Conservation (phyloP, 2,888 invertebrate species). For the Cheilosia urbana region DNA sequence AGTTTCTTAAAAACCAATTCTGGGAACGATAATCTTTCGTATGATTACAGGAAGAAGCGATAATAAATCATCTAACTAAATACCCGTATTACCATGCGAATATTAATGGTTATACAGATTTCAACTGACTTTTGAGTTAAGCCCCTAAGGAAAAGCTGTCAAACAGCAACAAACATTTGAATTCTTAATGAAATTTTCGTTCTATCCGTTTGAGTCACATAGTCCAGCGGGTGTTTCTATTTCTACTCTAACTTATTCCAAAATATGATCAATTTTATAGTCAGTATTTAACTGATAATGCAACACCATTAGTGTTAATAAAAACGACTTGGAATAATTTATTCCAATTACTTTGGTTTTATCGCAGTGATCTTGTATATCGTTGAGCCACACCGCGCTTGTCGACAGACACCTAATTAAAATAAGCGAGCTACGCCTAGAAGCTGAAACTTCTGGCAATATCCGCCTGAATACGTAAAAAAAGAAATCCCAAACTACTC, state of each 20-base stretch:
- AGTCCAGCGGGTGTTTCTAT: not conserved
- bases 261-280: not conserved
- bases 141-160: too few relatives aligned
- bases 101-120: too few relatives aligned
- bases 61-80: too few relatives aligned
- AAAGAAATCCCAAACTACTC: conserved; percentile 19
- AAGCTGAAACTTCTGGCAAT: conserved; percentile 3
- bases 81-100: too few relatives aligned
- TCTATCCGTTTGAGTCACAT: too few relatives aligned
- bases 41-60: too few relatives aligned
- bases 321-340: conserved; percentile 3
- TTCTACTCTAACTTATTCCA: not conserved
- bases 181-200: too few relatives aligned
- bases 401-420: conserved; percentile 3
- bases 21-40: too few relatives aligned
- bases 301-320: conserved; percentile 3
- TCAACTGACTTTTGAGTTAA: too few relatives aligned
- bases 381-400: conserved; percentile 1
- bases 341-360: conserved; percentile 17
- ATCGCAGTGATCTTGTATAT: not conserved
- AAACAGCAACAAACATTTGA: too few relatives aligned
- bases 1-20: too few relatives aligned
- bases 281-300: conserved; percentile 12
- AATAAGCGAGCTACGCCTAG: conserved; percentile 5
- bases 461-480: conserved; percentile 2